Base-by-base conservation (phyloP, 1,140 invertebrate species). In the Penaeus japonicus region DNA sequence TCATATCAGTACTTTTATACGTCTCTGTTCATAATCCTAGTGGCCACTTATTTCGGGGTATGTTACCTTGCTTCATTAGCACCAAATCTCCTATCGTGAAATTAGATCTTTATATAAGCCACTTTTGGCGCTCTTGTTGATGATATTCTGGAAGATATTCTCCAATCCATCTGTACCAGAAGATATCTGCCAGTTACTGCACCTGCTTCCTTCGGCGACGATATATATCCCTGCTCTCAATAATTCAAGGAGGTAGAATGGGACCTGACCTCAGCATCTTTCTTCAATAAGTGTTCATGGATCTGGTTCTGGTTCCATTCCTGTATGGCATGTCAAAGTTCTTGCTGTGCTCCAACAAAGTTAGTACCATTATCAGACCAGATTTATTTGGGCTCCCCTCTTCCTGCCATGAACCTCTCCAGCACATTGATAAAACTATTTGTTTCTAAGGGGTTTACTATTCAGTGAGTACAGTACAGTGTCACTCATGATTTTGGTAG, bases 351-450 rank as follows among this genome's bases (percentile, higher is more conserved):
- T 30, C 73, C 22, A 30, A 57, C 10, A 18, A 86, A 80, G 32
- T 80, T 86, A 39, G 84, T 86, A 22, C 39, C 73, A 59, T 79
- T 54, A 57, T 79, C 84, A n/a, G 62, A 53, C 35, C 32, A 22
- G 3, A 86, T 47, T 15, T 59, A 0, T 1, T 39, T 35, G 17
- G 77, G 73, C 5, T 32, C 12, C 30, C 2, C 73, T 55, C 84
- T 54, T 30, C 84, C 53, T 22, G 27, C 22, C 10, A 77, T 30
- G 39, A 86, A 78, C 22, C 84, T 30, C 59, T 55, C 55, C 30
- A 59, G 15, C 12, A 35, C 84, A 86, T 77, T 20, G 12, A 86
- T 47, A 54, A 80, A 78, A 35, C 39, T 32, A 24, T 70, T 39
- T 20, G 84, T 75, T 12, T 70, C 32, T n/a, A 79, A 22, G 53